phyloP scores from a whole-genome alignment of 1,140 invertebrate species.

The Papilio xuthus region DNA sequence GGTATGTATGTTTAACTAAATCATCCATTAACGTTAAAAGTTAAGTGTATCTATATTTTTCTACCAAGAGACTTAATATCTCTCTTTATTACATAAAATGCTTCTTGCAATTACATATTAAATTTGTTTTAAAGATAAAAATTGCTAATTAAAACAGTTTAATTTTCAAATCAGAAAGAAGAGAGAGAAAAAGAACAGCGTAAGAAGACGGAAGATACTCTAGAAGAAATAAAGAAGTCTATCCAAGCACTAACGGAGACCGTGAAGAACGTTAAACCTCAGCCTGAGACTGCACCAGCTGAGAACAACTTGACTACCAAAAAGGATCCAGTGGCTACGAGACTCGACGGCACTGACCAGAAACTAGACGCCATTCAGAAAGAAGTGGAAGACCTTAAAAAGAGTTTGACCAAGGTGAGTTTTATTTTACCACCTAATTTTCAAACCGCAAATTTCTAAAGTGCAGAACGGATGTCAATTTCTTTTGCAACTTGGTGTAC shows the following conservation, averaged over 20 bases:
- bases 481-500: too few relatives aligned
- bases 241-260: constrained; percentile 80
- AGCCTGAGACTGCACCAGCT: constrained; percentile 52
- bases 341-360: constrained; percentile 63
- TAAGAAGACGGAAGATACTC: constrained; percentile 85
- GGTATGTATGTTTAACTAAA: constrained; percentile 57
- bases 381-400: constrained; percentile 82
- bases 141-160: background rate
- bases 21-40: too few relatives aligned
- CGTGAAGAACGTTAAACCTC: constrained; percentile 62
- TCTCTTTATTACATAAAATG: too few relatives aligned
- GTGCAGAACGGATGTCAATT: too few relatives aligned
- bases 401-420: constrained; percentile 76
- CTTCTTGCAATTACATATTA: background rate
- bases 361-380: constrained; percentile 81
- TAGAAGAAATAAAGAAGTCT: constrained; percentile 85
- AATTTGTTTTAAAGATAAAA: background rate
- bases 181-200: constrained; percentile 86
- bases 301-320: constrained; percentile 80
- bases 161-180: constrained; percentile 81
- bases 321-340: constrained; percentile 50
- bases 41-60: too few relatives aligned
- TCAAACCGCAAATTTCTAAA: too few relatives aligned
- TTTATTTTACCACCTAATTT: background rate
- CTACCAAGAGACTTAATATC: background rate